Evolutionary conservation across 2,888 invertebrate genomes (phyloP).

Genomic region (Clepsis dumicolana): DNA sequence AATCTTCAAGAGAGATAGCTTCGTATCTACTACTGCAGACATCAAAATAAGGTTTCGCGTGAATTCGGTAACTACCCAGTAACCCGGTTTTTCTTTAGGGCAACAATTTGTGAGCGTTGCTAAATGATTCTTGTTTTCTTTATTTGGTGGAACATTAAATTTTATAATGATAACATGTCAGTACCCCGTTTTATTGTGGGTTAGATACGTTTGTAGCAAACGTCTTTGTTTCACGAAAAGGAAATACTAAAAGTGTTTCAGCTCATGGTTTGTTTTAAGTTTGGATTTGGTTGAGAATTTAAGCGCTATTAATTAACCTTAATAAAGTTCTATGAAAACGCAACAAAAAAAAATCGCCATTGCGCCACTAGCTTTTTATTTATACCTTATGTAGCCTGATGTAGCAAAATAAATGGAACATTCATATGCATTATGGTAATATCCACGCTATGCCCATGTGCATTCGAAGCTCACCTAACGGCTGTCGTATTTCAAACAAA

Average conservation of each 20-base stretch:
- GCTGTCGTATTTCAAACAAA: neutral
- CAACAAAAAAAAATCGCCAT: no score
- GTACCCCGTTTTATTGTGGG: neutral
- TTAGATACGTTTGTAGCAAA: constrained; percentile 2
- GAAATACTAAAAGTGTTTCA: neutral
- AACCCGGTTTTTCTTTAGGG: neutral
- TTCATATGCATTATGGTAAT: neutral
- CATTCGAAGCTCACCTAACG: neutral
- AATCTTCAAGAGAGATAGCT: neutral
- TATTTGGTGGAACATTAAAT: constrained; percentile 3
- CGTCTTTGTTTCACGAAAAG: constrained; percentile 4
- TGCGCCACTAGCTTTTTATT: neutral
- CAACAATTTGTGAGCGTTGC: neutral
- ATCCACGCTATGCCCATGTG: neutral
- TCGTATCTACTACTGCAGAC: constrained; percentile 8
- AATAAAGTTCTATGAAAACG: no score
- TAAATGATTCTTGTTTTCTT: neutral
- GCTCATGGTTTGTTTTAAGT: neutral
- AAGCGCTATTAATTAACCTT: neutral
- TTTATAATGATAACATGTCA: constrained; percentile 17
- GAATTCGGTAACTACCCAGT: neutral
- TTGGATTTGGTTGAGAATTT: neutral
- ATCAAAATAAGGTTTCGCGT: constrained; percentile 14
- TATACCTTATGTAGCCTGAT: neutral
- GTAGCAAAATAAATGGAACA: neutral